Conservation (phyloP, 2,888 invertebrate species). For the Dendrolimus houi region DNA sequence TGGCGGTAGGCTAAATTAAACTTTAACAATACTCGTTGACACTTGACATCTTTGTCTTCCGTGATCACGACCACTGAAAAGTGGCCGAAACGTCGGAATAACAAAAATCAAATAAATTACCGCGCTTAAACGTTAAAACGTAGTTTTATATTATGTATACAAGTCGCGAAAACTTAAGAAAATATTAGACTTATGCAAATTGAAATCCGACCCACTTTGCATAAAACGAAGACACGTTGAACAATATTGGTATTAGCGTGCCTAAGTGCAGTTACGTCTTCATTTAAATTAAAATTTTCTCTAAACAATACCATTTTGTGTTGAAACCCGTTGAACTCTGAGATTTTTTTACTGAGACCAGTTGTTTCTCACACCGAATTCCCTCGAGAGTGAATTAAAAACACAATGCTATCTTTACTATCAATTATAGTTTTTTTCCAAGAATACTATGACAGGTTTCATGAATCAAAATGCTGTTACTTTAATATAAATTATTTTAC, state of each 20-base stretch:
- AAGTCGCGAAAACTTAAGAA: no score
- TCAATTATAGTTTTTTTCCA: slow-evolving; percentile 2
- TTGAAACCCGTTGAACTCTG: slow-evolving; percentile 46
- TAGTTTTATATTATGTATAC: no score
- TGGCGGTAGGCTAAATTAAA: no score
- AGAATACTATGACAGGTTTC: not conserved
- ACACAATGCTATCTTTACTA: slow-evolving; percentile 47
- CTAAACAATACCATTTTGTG: slow-evolving; percentile 46
- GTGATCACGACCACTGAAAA: no score
- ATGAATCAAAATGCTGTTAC: not conserved
- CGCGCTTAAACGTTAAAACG: no score
- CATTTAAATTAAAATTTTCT: slow-evolving; percentile 33
- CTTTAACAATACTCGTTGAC: no score
- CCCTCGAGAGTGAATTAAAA: slow-evolving; percentile 55
- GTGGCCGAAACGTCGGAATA: no score
- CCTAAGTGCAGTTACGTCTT: slow-evolving; percentile 16
- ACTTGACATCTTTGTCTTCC: no score
- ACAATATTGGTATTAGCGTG: not conserved
- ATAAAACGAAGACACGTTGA: not conserved
- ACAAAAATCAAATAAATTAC: no score
- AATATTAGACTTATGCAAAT: not conserved
- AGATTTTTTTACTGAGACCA: slow-evolving; percentile 53
- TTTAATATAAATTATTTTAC: no score
- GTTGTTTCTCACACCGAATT: slow-evolving; percentile 53
- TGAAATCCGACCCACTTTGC: not conserved